These are phyloP conservation scores for Dicentrarchus labrax DNA, from an alignment of 2,113 vertebrate genomes.

Conservation along the genomic window DNA sequence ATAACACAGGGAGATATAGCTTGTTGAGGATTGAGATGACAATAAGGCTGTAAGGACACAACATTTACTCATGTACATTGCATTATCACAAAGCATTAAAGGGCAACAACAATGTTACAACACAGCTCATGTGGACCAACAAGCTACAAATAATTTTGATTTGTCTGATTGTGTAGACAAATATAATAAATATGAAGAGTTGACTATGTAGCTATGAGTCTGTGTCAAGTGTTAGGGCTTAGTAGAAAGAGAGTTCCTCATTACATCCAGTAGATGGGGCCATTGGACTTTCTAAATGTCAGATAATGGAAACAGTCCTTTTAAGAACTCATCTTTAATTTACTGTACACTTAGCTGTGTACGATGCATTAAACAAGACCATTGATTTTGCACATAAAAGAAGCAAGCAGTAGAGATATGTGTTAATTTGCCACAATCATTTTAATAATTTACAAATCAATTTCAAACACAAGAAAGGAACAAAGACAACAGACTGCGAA, in stretches of 20 bases:
- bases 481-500: conserved; percentile 9
- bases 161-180: neutral
- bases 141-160: neutral
- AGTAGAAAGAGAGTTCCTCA: neutral
- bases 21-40: neutral
- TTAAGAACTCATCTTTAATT: neutral
- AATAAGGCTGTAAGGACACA: neutral
- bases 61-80: neutral
- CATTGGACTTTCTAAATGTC: neutral
- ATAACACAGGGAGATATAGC: no score
- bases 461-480: conserved; percentile 46
- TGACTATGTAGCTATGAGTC: neutral
- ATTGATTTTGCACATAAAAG: conserved; percentile 22
- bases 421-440: conserved; percentile 32
- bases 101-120: neutral
- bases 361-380: conserved; percentile 2
- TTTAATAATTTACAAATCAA: conserved; percentile 78
- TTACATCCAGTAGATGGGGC: conserved; percentile 61
- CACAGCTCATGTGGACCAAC: neutral
- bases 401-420: neutral
- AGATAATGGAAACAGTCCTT: neutral
- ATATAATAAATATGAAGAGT: neutral
- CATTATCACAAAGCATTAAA: neutral
- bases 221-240: neutral
- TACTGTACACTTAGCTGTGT: neutral